Conservation (phyloP, 35 echinoderm and acorn worm genomes). For the Lytechinus variegatus region DNA sequence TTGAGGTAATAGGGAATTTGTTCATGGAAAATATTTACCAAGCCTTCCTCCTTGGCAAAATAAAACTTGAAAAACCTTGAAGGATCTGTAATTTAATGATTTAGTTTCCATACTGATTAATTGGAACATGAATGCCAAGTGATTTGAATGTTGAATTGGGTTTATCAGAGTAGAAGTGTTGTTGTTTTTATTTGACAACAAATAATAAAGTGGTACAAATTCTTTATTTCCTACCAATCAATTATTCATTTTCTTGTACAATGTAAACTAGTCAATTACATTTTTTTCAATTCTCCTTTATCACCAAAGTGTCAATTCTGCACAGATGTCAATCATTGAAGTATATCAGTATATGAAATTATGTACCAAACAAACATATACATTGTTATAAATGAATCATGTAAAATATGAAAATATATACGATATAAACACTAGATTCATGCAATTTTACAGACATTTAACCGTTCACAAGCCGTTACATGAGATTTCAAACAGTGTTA, state of each 20-base stretch:
- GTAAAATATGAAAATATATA: not conserved
- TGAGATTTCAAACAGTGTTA: not conserved
- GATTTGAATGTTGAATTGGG: not conserved
- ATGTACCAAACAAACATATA: not conserved
- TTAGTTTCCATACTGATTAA: not conserved
- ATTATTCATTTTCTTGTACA: not conserved
- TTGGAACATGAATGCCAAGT: not conserved
- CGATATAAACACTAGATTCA: not conserved
- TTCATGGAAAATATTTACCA: not conserved
- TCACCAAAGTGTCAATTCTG: not conserved
- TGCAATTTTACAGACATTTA: not conserved
- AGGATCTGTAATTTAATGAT: not conserved
- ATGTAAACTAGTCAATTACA: not conserved
- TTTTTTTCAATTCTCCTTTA: not conserved
- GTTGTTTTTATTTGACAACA: not conserved
- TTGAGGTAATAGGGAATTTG: not conserved
- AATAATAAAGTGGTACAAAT: not conserved
- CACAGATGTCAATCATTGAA: not conserved
- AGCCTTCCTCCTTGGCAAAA: not conserved
- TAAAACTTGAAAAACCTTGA: not conserved
- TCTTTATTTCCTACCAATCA: not conserved
- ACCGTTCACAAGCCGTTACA: not conserved
- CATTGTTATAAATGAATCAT: not conserved
- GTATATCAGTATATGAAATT: not conserved
- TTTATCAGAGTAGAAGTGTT: not conserved